phyloP scores from a whole-genome alignment of 2,113 vertebrate species.

The Urocolius indicus region DNA sequence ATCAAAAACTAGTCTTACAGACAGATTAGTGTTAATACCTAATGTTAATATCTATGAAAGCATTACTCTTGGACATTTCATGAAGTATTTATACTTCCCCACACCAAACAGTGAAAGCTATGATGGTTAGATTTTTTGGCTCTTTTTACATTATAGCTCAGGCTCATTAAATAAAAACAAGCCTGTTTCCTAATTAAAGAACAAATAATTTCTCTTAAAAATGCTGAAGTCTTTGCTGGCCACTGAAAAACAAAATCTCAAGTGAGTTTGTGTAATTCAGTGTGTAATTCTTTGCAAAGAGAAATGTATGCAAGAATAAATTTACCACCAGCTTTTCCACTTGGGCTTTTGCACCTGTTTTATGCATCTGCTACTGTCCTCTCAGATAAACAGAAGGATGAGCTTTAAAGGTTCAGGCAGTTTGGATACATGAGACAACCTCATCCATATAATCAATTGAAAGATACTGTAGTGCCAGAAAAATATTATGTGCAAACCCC shows the following conservation, averaged over 20 bases:
- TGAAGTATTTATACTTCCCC: background rate
- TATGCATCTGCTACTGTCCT: background rate
- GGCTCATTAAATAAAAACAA: slow-evolving; percentile 65
- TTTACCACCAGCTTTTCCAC: background rate
- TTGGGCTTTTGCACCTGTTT: background rate
- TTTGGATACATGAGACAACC: background rate
- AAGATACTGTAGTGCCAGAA: background rate
- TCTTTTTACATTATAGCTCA: slow-evolving; percentile 29
- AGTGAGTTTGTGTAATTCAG: background rate
- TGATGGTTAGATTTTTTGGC: background rate
- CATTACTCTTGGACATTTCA: background rate
- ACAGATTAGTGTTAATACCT: background rate
- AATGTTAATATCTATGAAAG: background rate
- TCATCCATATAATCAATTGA: background rate
- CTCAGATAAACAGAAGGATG: background rate
- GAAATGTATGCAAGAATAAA: background rate
- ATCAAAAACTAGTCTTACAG: background rate
- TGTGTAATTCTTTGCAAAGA: background rate
- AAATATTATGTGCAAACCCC: no score
- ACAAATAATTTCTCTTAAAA: slow-evolving; percentile 64
- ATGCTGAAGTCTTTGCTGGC: background rate
- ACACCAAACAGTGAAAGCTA: background rate
- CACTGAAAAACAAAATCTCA: slow-evolving; percentile 8
- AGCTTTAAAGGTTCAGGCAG: background rate
- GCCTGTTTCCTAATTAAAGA: slow-evolving; percentile 69